These are phyloP conservation scores for Xiphophorus couchianus DNA, from an alignment of 2,113 vertebrate genomes.

Conservation along the genomic window DNA sequence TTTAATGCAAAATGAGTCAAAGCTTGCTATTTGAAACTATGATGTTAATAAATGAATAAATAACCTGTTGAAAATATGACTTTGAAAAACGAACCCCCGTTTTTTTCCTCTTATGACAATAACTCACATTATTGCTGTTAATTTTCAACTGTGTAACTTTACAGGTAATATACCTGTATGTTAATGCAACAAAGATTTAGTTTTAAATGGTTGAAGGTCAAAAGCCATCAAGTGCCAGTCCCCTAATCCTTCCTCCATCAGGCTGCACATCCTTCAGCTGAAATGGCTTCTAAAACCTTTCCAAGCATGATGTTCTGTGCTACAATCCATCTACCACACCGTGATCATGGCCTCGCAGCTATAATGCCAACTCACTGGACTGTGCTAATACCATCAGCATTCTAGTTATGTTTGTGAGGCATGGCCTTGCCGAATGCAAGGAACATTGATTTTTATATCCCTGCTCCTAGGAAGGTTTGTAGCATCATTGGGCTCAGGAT, in stretches of 20 bases:
- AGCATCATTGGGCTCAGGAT: conserved; percentile 22
- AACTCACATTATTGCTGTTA: no score
- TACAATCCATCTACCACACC: conserved; percentile 35
- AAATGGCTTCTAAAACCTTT: conserved; percentile 42
- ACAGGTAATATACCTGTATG: not conserved
- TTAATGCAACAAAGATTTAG: not conserved
- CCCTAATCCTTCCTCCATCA: conserved; percentile 21
- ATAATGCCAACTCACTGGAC: conserved; percentile 53
- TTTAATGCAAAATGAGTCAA: no score
- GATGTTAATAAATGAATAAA: no score
- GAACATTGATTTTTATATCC: conserved; percentile 65
- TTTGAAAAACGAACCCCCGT: no score
- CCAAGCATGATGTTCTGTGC: conserved; percentile 44
- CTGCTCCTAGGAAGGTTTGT: conserved; percentile 32
- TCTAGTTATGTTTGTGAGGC: conserved; percentile 69
- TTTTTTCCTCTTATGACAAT: no score
- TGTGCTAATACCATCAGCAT: conserved; percentile 44
- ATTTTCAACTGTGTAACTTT: no score
- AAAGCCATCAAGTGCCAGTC: conserved; percentile 2
- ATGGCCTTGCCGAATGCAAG: conserved; percentile 55
- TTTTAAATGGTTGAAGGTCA: not conserved
- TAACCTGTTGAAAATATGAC: no score
- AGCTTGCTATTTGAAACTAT: not conserved
- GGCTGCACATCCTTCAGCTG: conserved; percentile 23
- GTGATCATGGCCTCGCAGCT: conserved; percentile 40